Conservation (phyloP, 2,888 invertebrate species). For the Artemia sinica region DNA sequence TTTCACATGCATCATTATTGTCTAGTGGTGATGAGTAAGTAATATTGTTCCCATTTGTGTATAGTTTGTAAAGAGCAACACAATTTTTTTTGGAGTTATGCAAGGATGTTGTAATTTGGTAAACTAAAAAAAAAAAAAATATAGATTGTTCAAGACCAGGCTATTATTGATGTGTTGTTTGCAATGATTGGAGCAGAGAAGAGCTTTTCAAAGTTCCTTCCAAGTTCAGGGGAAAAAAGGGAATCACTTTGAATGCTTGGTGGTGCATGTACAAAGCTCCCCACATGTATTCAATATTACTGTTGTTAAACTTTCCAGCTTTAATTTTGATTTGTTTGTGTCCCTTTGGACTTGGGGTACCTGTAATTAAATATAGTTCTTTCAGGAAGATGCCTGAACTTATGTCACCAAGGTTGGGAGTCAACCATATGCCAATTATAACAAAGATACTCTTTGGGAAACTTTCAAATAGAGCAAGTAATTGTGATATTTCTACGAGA, state of each 20-base stretch:
- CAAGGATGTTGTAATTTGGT: slow-evolving; percentile 4
- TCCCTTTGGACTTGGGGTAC: slow-evolving; percentile 12
- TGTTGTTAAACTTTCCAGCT: slow-evolving; percentile 6
- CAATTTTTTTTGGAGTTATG: background rate
- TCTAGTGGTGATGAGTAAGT: too few species aligned
- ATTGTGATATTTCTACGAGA: slow-evolving; percentile 1
- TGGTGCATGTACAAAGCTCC: slow-evolving; percentile 3
- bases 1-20: too few species aligned
- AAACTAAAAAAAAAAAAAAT: slow-evolving; percentile 12
- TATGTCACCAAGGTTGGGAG: background rate
- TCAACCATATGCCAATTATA: background rate
- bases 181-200: too few species aligned
- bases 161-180: background rate
- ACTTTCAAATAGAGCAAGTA: slow-evolving; percentile 7
- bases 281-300: slow-evolving; percentile 5
- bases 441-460: background rate
- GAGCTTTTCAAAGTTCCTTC: background rate
- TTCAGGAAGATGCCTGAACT: slow-evolving; percentile 7
- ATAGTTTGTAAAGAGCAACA: background rate
- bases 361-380: slow-evolving; percentile 4
- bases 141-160: slow-evolving; percentile 1
- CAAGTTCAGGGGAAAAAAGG: background rate
- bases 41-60: too few species aligned
- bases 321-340: slow-evolving; percentile 9
- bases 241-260: background rate